Percentiles rank a stretch among this genome's conserved stretches.
Conservation (phyloP, 2,888 invertebrate species). For the Sesia bembeciformis region DNA sequence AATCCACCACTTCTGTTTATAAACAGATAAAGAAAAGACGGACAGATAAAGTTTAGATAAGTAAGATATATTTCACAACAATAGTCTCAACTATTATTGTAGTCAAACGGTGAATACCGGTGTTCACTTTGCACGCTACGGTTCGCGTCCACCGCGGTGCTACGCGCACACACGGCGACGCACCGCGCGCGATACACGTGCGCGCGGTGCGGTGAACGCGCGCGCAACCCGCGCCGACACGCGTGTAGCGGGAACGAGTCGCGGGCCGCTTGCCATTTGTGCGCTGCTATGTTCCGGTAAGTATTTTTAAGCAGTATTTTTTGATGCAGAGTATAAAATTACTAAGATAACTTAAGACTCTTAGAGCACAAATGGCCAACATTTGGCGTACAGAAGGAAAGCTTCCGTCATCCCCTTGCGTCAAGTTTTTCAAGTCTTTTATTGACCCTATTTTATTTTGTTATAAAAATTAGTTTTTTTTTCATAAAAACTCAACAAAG, state of each 20-base stretch:
- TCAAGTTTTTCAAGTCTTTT: no score
- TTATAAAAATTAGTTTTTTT: no score
- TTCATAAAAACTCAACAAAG: no score
- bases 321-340: background rate
- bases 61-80: no score
- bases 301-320: slow-evolving; percentile 9
- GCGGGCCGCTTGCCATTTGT: slow-evolving; percentile 26
- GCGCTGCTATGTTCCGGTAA: slow-evolving; percentile 40
- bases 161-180: slow-evolving; percentile 30
- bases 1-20: no score
- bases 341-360: no score
- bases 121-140: slow-evolving; percentile 47
- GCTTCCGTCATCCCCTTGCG: no score
- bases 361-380: no score
- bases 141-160: slow-evolving; percentile 39
- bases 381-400: no score
- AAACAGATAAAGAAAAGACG: no score
- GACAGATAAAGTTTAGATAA: no score
- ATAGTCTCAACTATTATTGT: slow-evolving; percentile 1
- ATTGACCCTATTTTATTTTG: no score
- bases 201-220: slow-evolving; percentile 13
- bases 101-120: slow-evolving; percentile 58
- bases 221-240: slow-evolving; percentile 1
- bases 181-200: slow-evolving; percentile 35
- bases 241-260: background rate